phyloP scores from a whole-genome alignment of 2,797 vertebrate species.

The Ceryle rudis region DNA sequence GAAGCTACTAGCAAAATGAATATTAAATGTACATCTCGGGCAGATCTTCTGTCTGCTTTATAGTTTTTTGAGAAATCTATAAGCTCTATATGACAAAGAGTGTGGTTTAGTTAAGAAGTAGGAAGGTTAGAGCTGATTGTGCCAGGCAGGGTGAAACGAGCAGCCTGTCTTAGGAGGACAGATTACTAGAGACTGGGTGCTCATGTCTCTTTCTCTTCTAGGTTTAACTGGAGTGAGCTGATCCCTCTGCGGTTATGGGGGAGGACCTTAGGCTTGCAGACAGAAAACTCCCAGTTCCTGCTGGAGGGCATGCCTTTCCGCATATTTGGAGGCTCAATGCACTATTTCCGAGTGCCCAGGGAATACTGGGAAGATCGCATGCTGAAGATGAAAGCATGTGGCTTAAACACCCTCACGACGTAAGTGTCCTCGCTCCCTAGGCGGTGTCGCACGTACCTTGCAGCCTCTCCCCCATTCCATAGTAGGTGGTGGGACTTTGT shows the following conservation, averaged over 20 bases:
- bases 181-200: not conserved
- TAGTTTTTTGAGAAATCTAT: not conserved
- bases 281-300: conserved; percentile 82
- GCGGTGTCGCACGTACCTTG: not conserved
- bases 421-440: conserved; percentile 52
- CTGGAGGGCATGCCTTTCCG: conserved; percentile 85
- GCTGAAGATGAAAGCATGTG: conserved; percentile 92
- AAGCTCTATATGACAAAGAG: not conserved
- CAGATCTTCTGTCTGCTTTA: not conserved
- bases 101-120: not conserved
- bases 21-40: not conserved
- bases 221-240: conserved; percentile 73
- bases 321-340: conserved; percentile 89
- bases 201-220: not conserved
- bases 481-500: not conserved
- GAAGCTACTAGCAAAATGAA: not conserved
- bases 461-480: not conserved
- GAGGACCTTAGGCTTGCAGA: conserved; percentile 82
- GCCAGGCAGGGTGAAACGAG: not conserved
- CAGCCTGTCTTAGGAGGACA: not conserved
- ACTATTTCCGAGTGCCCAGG: conserved; percentile 92
- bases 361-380: conserved; percentile 92
- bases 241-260: conserved; percentile 64
- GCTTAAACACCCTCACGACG: conserved; percentile 94
- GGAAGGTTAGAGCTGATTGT: not conserved